Conservation (phyloP, 1,140 invertebrate genomes). For the Pentalonia nigronervosa region DNA sequence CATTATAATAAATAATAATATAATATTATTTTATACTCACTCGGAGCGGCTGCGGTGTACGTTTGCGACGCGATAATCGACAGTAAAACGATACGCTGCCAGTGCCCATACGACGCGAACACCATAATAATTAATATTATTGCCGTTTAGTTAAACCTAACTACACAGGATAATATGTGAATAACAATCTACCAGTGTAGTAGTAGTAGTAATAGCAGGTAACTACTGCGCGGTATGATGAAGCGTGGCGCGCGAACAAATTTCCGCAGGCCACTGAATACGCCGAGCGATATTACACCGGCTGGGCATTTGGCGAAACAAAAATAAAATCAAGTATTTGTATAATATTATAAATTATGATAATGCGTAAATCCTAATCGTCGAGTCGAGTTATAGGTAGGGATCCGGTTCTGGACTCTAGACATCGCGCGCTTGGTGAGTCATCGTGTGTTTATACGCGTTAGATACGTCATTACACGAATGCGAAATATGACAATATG, state of each 20-base stretch:
- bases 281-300: not conserved
- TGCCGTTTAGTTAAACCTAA: not conserved
- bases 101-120: not conserved
- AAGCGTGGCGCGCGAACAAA: not conserved
- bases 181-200: not conserved
- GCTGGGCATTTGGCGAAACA: too few relatives aligned
- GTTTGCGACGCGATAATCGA: not conserved
- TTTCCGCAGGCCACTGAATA: not conserved
- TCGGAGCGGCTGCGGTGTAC: not conserved
- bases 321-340: not conserved
- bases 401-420: not conserved
- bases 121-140: not conserved
- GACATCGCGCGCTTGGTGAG: not conserved
- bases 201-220: too few relatives aligned
- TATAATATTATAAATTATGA: not conserved
- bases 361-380: not conserved
- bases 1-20: not conserved
- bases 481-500: not conserved
- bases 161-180: not conserved
- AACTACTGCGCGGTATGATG: not conserved
- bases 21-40: conserved; percentile 11
- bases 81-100: not conserved
- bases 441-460: not conserved
- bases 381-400: not conserved
- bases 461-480: not conserved